Conservation (phyloP, 2,888 invertebrate genomes). For the Zaprionus bogoriensis region DNA sequence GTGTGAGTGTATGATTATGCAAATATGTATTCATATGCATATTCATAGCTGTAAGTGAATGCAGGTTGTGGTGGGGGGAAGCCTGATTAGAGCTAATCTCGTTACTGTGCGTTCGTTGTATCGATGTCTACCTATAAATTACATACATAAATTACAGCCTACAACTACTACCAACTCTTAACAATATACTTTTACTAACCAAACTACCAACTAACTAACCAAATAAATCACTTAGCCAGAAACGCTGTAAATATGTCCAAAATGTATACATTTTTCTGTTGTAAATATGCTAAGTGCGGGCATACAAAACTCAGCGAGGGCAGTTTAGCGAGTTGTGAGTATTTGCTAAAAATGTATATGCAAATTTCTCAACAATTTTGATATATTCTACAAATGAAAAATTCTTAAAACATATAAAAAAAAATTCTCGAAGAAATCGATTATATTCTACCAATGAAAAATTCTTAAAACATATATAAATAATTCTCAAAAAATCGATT, state of each 20-base stretch:
- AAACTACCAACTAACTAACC: not conserved
- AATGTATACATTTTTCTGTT: conserved; percentile 21
- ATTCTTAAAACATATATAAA: too few species aligned
- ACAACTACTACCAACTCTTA: conserved; percentile 2
- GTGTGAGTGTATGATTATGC: conserved; percentile 2
- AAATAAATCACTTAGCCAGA: not conserved
- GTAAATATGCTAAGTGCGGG: conserved; percentile 42
- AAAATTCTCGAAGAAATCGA: too few species aligned
- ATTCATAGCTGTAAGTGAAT: conserved; percentile 3
- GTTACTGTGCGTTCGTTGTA: conserved; percentile 41
- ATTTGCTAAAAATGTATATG: too few species aligned
- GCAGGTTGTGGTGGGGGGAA: not conserved
- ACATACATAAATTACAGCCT: not conserved
- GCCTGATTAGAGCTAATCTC: conserved; percentile 40
- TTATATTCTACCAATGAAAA: too few species aligned
- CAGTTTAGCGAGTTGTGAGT: not conserved
- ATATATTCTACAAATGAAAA: too few species aligned
- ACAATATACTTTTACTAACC: not conserved
- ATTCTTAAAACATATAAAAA: too few species aligned
- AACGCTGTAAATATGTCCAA: conserved; percentile 43
- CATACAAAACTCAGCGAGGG: not conserved
- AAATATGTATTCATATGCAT: conserved; percentile 1
- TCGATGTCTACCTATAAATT: conserved; percentile 59
- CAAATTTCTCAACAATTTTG: too few species aligned
- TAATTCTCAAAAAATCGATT: too few species aligned